Conservation (phyloP, 2,113 vertebrate species). For the Dendropsophus ebraccatus region DNA sequence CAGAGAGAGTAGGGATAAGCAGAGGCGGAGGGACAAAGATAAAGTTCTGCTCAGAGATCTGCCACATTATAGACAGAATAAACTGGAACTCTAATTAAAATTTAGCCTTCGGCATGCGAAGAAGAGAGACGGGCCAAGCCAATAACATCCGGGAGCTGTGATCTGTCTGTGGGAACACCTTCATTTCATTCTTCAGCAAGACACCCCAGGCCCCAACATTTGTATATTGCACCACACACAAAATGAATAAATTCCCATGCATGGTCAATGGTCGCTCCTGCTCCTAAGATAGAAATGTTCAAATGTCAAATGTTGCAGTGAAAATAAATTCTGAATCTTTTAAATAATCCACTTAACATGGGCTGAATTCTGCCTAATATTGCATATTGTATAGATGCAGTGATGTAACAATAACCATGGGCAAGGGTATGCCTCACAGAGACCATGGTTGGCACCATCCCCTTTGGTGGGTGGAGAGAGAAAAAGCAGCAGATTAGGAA, state of each 20-base stretch:
- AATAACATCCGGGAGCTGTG: background rate
- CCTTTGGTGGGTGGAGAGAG: too few species aligned
- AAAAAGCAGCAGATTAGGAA: too few species aligned
- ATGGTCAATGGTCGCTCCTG: background rate
- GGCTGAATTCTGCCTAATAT: background rate
- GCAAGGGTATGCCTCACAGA: background rate
- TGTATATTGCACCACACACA: background rate
- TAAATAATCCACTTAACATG: background rate
- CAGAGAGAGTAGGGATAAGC: slow-evolving; percentile 37
- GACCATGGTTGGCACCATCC: too few species aligned
- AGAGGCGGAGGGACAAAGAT: slow-evolving; percentile 31
- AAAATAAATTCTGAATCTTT: background rate
- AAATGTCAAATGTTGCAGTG: background rate
- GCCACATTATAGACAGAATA: slow-evolving; percentile 47
- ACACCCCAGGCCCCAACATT: background rate
- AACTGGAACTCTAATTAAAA: slow-evolving; percentile 31
- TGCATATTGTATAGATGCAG: background rate
- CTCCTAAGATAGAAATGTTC: background rate
- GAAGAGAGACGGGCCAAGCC: background rate
- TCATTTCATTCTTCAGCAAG: background rate
- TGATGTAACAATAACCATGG: background rate
- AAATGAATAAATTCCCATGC: background rate
- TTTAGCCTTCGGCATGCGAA: slow-evolving; percentile 23
- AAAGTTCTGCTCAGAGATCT: slow-evolving; percentile 39
- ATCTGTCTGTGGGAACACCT: background rate